Evolutionary conservation across 2,797 vertebrate species (phyloP).

Genomic region (Poliocrania exsul): DNA sequence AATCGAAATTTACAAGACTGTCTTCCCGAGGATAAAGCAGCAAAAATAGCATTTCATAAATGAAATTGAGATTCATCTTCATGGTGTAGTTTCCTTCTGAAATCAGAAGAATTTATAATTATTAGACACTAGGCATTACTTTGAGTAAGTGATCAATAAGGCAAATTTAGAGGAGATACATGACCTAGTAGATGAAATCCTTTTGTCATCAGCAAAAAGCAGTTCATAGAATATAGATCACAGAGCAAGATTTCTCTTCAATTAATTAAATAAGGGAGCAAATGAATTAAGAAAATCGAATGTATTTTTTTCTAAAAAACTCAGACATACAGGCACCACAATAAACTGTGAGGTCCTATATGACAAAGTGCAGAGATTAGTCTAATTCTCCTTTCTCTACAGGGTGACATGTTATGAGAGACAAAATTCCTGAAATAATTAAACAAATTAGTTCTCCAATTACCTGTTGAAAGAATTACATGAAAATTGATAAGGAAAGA

Average conservation of each 20-base stretch:
- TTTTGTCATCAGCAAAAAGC: background rate
- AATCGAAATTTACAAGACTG: background rate
- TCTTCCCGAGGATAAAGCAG: background rate
- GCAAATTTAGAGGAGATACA: slow-evolving; percentile 1
- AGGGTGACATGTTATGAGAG: background rate
- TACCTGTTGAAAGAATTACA: background rate
- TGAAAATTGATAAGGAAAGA: slow-evolving; percentile 7
- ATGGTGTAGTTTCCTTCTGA: background rate
- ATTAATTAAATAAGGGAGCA: background rate
- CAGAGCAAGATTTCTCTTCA: background rate
- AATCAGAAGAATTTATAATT: background rate
- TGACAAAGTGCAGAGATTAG: background rate
- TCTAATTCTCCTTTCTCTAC: background rate
- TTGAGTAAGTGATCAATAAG: background rate
- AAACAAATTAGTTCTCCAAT: background rate
- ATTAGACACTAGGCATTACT: background rate
- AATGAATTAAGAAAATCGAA: background rate
- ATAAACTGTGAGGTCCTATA: background rate
- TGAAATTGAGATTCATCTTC: background rate
- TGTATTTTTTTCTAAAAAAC: background rate
- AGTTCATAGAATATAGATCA: background rate
- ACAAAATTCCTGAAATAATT: slow-evolving; percentile 39
- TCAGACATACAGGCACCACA: background rate
- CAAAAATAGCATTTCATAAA: background rate
- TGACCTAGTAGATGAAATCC: background rate